A percentile compares a stretch with the other conserved stretches of the same genome.
Evolutionary conservation across 2,888 invertebrate species (phyloP).

Genomic region (Tenthredo distinguenda): DNA sequence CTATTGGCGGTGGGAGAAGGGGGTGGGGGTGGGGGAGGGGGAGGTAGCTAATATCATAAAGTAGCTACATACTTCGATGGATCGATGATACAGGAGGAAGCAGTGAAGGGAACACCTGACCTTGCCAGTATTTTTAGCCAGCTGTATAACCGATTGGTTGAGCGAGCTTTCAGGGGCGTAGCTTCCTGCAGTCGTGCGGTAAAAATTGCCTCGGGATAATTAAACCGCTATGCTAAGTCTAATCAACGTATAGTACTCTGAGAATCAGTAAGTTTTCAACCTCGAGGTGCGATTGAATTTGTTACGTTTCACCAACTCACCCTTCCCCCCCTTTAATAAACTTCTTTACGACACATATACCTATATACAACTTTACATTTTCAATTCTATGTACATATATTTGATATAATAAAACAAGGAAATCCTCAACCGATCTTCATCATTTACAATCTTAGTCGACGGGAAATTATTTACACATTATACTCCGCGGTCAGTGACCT

Average conservation of each 20-base stretch:
- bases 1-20: not conserved
- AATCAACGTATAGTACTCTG: not conserved
- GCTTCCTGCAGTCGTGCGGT: slow-evolving; percentile 24
- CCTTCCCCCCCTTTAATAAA: no score
- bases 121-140: slow-evolving; percentile 32
- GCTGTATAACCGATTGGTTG: slow-evolving; percentile 33
- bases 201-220: slow-evolving; percentile 21
- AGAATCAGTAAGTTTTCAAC: no score
- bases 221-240: not conserved
- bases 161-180: slow-evolving; percentile 36
- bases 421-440: no score
- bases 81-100: slow-evolving; percentile 41
- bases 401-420: no score
- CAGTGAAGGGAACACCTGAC: slow-evolving; percentile 44
- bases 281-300: no score
- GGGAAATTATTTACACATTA: no score
- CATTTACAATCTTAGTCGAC: no score
- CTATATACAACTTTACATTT: no score
- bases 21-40: not conserved
- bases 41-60: slow-evolving; percentile 10
- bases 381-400: no score
- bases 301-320: not conserved
- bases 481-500: no score
- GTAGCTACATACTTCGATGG: slow-evolving; percentile 30
- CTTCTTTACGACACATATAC: no score